Evolutionary conservation across 2,113 vertebrate genomes (phyloP).

Genomic region (Amazona vittata): DNA sequence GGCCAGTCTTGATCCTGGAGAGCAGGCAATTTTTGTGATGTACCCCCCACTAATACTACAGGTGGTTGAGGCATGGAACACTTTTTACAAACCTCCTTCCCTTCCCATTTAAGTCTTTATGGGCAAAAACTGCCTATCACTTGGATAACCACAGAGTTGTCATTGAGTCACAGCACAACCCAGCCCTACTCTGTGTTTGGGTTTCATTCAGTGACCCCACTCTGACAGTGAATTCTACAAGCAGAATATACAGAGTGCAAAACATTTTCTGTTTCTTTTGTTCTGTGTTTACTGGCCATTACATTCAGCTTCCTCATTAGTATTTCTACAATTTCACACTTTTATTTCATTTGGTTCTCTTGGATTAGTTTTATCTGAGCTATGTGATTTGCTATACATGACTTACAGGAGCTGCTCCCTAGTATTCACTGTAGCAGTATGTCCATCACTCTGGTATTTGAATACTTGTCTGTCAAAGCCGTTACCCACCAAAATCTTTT

Average conservation of each 20-base stretch:
- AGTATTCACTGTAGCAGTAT: slow-evolving; percentile 22
- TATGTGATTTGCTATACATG: not conserved
- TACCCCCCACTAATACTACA: not conserved
- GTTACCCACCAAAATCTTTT: not conserved
- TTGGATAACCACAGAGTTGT: not conserved
- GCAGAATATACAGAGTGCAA: not conserved
- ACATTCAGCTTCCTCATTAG: not conserved
- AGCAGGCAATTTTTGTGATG: not conserved
- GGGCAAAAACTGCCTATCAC: not conserved
- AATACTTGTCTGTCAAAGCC: not conserved
- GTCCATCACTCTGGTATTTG: not conserved
- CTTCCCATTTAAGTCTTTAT: not conserved
- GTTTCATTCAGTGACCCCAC: not conserved
- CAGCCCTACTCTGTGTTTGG: not conserved
- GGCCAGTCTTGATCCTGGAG: not conserved
- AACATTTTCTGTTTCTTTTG: not conserved
- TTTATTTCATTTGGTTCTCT: not conserved
- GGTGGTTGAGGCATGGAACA: not conserved
- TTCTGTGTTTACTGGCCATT: not conserved
- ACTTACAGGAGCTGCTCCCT: not conserved
- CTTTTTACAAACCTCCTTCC: not conserved
- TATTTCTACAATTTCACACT: not conserved
- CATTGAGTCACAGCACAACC: not conserved
- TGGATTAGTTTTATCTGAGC: slow-evolving; percentile 50
- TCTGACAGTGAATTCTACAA: not conserved